Evolutionary conservation across 1,140 invertebrate genomes (phyloP).

Genomic region (Eulimnadia texana): DNA sequence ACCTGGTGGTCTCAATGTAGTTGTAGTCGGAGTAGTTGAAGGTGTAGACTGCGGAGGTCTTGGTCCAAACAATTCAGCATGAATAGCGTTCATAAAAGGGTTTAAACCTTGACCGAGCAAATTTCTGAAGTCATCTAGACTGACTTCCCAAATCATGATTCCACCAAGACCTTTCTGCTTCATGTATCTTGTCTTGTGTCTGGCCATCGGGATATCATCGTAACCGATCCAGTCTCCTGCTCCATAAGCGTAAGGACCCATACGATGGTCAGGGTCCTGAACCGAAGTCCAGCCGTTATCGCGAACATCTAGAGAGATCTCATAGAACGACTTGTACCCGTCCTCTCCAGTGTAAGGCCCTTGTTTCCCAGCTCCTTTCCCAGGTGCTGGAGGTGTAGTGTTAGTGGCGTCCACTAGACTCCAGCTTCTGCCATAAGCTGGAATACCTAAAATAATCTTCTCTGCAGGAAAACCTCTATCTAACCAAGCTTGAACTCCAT

Average conservation of each 20-base stretch:
- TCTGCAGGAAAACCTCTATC: neutral
- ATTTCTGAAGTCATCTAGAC: slow-evolving; percentile 18
- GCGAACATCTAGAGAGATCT: slow-evolving; percentile 18
- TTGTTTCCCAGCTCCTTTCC: slow-evolving; percentile 8
- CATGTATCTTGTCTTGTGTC: slow-evolving; percentile 19
- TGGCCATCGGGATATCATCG: slow-evolving; percentile 19
- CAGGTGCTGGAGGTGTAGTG: slow-evolving; percentile 30
- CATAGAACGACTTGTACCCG: slow-evolving; percentile 21
- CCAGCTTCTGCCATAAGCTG: slow-evolving; percentile 4
- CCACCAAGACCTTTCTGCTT: slow-evolving; percentile 7
- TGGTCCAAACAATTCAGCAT: neutral
- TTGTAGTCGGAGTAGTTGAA: neutral
- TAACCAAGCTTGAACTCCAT: slow-evolving; percentile 7
- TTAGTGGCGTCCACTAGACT: slow-evolving; percentile 1
- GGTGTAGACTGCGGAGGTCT: neutral
- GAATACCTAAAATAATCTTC: slow-evolving; percentile 12
- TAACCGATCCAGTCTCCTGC: slow-evolving; percentile 19
- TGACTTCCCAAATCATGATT: slow-evolving; percentile 16
- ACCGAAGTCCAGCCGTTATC: slow-evolving; percentile 18
- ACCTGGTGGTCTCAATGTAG: neutral
- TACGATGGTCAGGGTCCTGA: slow-evolving; percentile 3
- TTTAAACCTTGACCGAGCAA: neutral
- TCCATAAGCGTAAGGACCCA: slow-evolving; percentile 11
- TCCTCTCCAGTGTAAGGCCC: slow-evolving; percentile 18
- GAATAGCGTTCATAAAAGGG: neutral